These are phyloP conservation scores for Agrochola litura DNA, from an alignment of 2,888 invertebrate species.

Conservation along the genomic window DNA sequence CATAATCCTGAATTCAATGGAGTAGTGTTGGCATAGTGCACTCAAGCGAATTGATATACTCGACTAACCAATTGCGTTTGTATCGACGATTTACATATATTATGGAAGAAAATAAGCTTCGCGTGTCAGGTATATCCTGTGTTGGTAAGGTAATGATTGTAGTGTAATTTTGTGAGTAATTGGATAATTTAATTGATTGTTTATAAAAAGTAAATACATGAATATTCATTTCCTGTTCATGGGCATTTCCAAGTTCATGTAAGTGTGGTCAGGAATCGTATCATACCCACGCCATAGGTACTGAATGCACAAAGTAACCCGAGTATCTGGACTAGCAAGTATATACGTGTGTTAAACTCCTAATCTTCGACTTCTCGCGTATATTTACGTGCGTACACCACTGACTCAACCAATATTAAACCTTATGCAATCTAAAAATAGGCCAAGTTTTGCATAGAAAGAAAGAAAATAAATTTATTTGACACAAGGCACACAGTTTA, in stretches of 20 bases:
- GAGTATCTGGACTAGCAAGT: not conserved
- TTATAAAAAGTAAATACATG: not conserved
- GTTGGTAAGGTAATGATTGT: conserved; percentile 26
- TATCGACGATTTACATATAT: conserved; percentile 71
- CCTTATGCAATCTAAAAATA: not conserved
- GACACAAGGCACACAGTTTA: too few species aligned
- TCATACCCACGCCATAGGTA: not conserved
- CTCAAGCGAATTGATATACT: conserved; percentile 46
- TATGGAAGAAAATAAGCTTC: conserved; percentile 38
- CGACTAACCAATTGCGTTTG: conserved; percentile 47
- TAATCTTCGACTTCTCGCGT: not conserved
- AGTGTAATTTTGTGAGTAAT: conserved; percentile 24
- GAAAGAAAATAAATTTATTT: too few species aligned
- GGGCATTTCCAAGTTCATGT: not conserved
- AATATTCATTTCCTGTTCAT: not conserved
- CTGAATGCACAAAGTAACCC: not conserved
- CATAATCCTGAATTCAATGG: conserved; percentile 57
- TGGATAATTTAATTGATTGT: not conserved
- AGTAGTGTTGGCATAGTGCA: conserved; percentile 51
- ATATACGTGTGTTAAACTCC: not conserved
- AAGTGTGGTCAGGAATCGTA: not conserved
- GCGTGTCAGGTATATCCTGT: conserved; percentile 67
- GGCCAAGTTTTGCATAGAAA: not conserved
- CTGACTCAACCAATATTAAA: not conserved
- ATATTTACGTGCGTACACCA: not conserved